Conservation (phyloP, 2,797 vertebrate genomes). For the Smutsia gigantea region DNA sequence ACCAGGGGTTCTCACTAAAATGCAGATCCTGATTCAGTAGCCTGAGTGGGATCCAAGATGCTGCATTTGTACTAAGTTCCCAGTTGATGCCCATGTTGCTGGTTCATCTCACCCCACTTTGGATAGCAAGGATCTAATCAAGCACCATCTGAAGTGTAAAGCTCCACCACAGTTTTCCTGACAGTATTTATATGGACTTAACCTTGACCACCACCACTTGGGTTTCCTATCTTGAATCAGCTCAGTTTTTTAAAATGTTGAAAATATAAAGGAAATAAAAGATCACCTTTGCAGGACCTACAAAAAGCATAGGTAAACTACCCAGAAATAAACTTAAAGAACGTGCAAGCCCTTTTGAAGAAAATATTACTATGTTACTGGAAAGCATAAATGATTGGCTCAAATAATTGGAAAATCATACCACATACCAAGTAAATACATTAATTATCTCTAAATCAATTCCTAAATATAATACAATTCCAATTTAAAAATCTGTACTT, state of each 20-base stretch:
- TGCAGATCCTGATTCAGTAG: not conserved
- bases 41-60: not conserved
- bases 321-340: not conserved
- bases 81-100: not conserved
- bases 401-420: not conserved
- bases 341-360: not conserved
- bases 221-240: not conserved
- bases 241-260: not conserved
- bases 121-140: fast-evolving
- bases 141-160: fast-evolving
- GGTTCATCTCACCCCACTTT: not conserved
- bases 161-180: not conserved
- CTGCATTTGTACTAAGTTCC: not conserved
- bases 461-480: not conserved
- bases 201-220: too few relatives aligned
- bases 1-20: not conserved
- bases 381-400: not conserved
- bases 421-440: not conserved
- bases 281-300: too few relatives aligned
- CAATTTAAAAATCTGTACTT: not conserved
- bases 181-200: fast-evolving
- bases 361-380: fast-evolving
- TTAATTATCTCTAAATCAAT: not conserved
- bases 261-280: not conserved
- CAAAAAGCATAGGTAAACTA: not conserved